Conservation (phyloP, 2,797 vertebrate genomes). For the Esox masquinongy region DNA sequence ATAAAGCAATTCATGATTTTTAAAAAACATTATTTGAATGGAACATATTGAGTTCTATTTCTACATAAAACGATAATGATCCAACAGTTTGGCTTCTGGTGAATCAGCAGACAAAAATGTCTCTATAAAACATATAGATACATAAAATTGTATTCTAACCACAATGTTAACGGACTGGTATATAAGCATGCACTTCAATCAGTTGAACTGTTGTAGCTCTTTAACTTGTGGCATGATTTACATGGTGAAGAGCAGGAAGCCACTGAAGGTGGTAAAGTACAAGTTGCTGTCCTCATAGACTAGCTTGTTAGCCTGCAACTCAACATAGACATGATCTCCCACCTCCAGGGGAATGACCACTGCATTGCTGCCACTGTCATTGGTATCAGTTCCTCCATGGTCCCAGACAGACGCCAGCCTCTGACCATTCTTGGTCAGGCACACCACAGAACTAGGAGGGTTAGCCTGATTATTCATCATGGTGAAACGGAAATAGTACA, state of each 20-base stretch:
- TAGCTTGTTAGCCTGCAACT: constrained; percentile 21
- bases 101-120: neutral
- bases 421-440: constrained; percentile 51
- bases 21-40: too few species aligned
- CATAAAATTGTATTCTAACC: neutral
- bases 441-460: constrained; percentile 47
- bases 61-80: too few species aligned
- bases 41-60: too few species aligned
- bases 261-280: constrained; percentile 62
- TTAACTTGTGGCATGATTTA: constrained; percentile 11
- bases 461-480: constrained; percentile 51
- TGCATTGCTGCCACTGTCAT: constrained; percentile 58
- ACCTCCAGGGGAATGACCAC: constrained; percentile 54
- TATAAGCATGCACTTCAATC: neutral
- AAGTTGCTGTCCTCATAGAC: constrained; percentile 22
- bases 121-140: too few species aligned
- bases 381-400: neutral
- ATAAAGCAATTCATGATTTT: too few species aligned
- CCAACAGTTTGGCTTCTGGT: neutral
- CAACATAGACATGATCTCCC: constrained; percentile 55
- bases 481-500: constrained; percentile 59
- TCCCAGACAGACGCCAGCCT: constrained; percentile 52
- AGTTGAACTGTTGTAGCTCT: neutral
- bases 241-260: constrained; percentile 58
- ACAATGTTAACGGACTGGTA: neutral